These are phyloP conservation scores for Acutogordius australiensis DNA, from an alignment of 2,888 invertebrate genomes.

Conservation along the genomic window DNA sequence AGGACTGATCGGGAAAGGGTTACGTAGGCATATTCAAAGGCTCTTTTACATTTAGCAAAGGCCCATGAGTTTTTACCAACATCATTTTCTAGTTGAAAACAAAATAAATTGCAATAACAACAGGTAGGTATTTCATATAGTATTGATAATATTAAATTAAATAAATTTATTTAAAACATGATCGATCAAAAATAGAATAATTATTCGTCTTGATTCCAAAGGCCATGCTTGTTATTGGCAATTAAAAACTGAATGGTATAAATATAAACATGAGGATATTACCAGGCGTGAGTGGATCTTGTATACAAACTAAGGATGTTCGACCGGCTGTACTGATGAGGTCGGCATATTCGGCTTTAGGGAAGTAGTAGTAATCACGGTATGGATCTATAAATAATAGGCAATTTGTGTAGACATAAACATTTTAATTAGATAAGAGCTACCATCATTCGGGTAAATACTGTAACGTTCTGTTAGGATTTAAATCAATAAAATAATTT, in stretches of 20 bases:
- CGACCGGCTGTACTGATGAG: slow-evolving; percentile 78
- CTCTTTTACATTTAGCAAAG: slow-evolving; percentile 56
- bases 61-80: slow-evolving; percentile 90
- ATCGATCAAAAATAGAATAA: not conserved
- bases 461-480: too few species aligned
- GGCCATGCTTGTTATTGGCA: too few species aligned
- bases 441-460: too few species aligned
- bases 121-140: too few species aligned
- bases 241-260: too few species aligned
- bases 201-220: too few species aligned
- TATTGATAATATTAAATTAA: too few species aligned
- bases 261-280: too few species aligned
- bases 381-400: too few species aligned
- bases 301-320: slow-evolving; percentile 66
- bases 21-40: slow-evolving; percentile 80
- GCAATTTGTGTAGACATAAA: too few species aligned
- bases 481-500: too few species aligned
- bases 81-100: slow-evolving; percentile 42
- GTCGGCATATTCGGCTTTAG: slow-evolving; percentile 59
- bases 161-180: slow-evolving; percentile 8
- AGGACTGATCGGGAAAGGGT: slow-evolving; percentile 29
- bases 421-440: too few species aligned
- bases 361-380: slow-evolving; percentile 42
- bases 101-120: not conserved
- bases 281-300: slow-evolving; percentile 65